Evolutionary conservation across 2,888 invertebrate genomes (phyloP).

Genomic region (Thymelicus acteon): DNA sequence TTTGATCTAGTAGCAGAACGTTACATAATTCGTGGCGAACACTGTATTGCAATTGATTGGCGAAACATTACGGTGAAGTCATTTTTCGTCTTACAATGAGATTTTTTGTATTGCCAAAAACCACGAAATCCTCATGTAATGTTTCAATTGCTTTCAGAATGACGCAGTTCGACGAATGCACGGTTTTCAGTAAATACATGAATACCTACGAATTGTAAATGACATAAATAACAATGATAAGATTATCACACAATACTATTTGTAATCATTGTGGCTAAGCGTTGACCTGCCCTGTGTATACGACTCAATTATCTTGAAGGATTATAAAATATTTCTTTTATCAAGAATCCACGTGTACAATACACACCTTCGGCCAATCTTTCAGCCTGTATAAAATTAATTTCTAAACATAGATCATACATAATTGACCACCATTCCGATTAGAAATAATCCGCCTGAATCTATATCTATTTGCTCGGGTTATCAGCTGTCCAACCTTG

Average conservation of each 20-base stretch:
- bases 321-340: constrained; percentile 2
- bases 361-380: too few relatives aligned
- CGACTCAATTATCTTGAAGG: background rate
- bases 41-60: constrained; percentile 30
- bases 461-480: background rate
- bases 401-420: too few relatives aligned
- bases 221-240: constrained; percentile 17
- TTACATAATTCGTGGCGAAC: constrained; percentile 19
- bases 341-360: constrained; percentile 11
- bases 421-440: too few relatives aligned
- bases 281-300: constrained; percentile 10
- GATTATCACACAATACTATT: constrained; percentile 19
- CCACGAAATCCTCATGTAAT: constrained; percentile 2
- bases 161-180: background rate
- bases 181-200: background rate
- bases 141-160: constrained; percentile 1
- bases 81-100: constrained; percentile 22
- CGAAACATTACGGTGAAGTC: constrained; percentile 21
- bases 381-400: too few relatives aligned
- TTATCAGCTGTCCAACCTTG: constrained; percentile 4
- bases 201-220: background rate
- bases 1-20: background rate
- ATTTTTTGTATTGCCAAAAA: constrained; percentile 22
- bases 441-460: background rate
- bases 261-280: background rate